Evolutionary conservation across 2,888 invertebrate species (phyloP).

Genomic region (Plagodis pulveraria): DNA sequence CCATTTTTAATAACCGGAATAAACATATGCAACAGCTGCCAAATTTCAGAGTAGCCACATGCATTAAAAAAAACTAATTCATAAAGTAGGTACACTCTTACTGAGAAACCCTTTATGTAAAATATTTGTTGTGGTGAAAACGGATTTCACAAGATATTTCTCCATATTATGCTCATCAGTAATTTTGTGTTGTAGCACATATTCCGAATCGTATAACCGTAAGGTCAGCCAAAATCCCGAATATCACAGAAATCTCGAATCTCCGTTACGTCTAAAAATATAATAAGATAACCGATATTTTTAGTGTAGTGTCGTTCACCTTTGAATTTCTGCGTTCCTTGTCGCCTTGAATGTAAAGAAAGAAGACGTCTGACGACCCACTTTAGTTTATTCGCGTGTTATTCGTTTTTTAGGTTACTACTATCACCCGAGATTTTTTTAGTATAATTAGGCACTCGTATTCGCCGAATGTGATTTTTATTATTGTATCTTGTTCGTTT

Average conservation of each 20-base stretch:
- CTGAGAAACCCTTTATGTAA: too few species aligned
- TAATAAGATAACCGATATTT: slow-evolving; percentile 23
- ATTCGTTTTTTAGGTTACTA: slow-evolving; percentile 26
- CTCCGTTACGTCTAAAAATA: slow-evolving; percentile 22
- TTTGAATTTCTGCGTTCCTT: slow-evolving; percentile 10
- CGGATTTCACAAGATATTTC: too few species aligned
- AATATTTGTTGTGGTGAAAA: too few species aligned
- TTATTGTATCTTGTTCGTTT: background rate
- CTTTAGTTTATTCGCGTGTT: slow-evolving; percentile 10
- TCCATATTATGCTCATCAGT: too few species aligned
- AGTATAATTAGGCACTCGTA: slow-evolving; percentile 12
- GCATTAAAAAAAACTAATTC: too few species aligned
- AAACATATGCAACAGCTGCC: too few species aligned
- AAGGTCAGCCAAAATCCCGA: slow-evolving; percentile 8
- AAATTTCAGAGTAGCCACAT: too few species aligned
- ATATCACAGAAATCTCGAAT: slow-evolving; percentile 7
- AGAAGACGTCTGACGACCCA: slow-evolving; percentile 23
- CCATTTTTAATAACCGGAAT: too few species aligned
- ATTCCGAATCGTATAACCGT: background rate
- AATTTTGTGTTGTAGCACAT: too few species aligned
- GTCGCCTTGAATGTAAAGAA: slow-evolving; percentile 24
- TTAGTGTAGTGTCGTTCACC: slow-evolving; percentile 25
- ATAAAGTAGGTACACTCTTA: too few species aligned
- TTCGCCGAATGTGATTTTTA: slow-evolving; percentile 6
- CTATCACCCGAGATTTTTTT: slow-evolving; percentile 9